Percentiles rank a stretch among this genome's conserved stretches.
These are phyloP conservation scores for Valencia hispanica DNA, from an alignment of 2,797 vertebrate species.

Conservation along the genomic window DNA sequence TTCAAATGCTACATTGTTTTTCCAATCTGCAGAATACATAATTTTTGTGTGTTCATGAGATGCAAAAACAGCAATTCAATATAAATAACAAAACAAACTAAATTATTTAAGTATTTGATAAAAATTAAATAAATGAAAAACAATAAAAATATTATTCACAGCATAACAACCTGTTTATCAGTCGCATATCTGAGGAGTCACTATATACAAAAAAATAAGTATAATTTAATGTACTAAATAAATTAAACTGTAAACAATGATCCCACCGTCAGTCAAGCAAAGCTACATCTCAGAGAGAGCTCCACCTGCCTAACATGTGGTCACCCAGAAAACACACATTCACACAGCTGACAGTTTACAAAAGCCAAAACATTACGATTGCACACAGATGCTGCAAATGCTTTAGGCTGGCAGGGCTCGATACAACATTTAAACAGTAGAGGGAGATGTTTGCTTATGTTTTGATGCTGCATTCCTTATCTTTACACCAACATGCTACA, in stretches of 20 bases:
- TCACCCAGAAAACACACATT: slow-evolving; percentile 28
- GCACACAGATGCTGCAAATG: slow-evolving; percentile 58
- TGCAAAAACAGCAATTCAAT: slow-evolving; percentile 64
- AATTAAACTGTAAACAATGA: slow-evolving; percentile 71
- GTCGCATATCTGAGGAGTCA: slow-evolving; percentile 58
- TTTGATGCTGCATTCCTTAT: slow-evolving; percentile 45
- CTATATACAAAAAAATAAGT: slow-evolving; percentile 74
- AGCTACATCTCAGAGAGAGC: slow-evolving; percentile 79
- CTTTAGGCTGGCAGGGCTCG: slow-evolving; percentile 46
- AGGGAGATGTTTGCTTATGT: slow-evolving; percentile 59
- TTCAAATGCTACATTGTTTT: slow-evolving; percentile 78
- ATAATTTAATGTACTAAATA: slow-evolving; percentile 65
- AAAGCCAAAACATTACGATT: slow-evolving; percentile 40
- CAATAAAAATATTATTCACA: slow-evolving; percentile 61
- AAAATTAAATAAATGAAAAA: slow-evolving; percentile 4
- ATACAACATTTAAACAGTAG: slow-evolving; percentile 63
- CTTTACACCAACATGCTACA: slow-evolving; percentile 67
- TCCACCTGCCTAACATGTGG: slow-evolving; percentile 45
- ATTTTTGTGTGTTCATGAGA: slow-evolving; percentile 56
- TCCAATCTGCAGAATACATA: slow-evolving; percentile 53
- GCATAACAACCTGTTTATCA: slow-evolving; percentile 59
- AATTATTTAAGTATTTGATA: not conserved
- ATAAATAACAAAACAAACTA: slow-evolving; percentile 38
- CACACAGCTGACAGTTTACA: slow-evolving; percentile 37
- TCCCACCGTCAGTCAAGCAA: slow-evolving; percentile 74